phyloP scores from a whole-genome alignment of 2,113 vertebrate species.

The Sterrhoptilus dennistouni region DNA sequence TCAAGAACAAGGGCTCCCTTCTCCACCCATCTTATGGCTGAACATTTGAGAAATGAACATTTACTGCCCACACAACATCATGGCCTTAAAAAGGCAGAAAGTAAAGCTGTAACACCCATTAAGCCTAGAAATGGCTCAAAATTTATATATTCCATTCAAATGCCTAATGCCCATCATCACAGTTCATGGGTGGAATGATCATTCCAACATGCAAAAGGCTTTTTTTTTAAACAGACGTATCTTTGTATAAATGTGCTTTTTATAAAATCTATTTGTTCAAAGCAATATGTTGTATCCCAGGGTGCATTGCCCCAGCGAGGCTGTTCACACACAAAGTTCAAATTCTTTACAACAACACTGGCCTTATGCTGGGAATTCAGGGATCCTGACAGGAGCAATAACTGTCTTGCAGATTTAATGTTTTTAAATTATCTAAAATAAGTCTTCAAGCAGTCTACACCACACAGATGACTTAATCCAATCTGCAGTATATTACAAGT shows the following conservation, averaged over 20 bases:
- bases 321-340: background rate
- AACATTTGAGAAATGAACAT: background rate
- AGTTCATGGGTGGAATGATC: background rate
- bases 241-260: background rate
- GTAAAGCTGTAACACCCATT: accelerated
- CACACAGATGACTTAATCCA: slow-evolving; percentile 59
- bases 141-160: background rate
- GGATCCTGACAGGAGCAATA: slow-evolving; percentile 8
- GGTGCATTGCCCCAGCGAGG: background rate
- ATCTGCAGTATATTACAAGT: slow-evolving; percentile 46
- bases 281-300: background rate
- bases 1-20: background rate
- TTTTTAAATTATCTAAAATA: slow-evolving; percentile 59
- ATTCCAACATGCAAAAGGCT: background rate
- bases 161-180: background rate
- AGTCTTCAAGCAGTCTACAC: slow-evolving; percentile 48
- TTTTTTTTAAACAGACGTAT: background rate
- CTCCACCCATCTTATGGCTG: background rate
- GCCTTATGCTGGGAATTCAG: background rate
- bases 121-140: background rate
- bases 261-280: background rate
- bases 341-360: background rate
- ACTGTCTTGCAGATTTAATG: slow-evolving; percentile 40
- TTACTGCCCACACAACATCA: background rate
- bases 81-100: background rate